Percentiles rank a stretch among this genome's conserved stretches.
phyloP scores from a whole-genome alignment of 1,140 invertebrate genomes.

The Drosophila orosa region DNA sequence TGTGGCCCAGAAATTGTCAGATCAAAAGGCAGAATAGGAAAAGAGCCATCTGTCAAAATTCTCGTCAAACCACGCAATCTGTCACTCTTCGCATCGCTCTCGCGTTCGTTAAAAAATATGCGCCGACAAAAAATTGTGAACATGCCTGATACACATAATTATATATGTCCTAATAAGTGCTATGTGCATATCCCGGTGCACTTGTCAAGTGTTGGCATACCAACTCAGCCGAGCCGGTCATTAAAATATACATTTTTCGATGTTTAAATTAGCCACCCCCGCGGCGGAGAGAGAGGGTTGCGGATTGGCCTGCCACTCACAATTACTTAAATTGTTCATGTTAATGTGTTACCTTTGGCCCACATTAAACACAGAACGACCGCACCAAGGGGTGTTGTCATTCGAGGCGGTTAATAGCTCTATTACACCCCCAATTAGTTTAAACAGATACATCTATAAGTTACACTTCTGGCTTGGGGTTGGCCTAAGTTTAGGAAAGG shows the following conservation, averaged over 20 bases:
- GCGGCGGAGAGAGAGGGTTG: constrained; percentile 49
- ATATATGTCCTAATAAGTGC: constrained; percentile 61
- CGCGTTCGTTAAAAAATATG: constrained; percentile 43
- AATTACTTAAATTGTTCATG: constrained; percentile 58
- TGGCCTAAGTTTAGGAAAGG: neutral
- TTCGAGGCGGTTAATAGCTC: constrained; percentile 57
- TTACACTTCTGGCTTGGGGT: neutral
- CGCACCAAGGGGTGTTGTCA: constrained; percentile 47
- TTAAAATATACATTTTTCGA: constrained; percentile 71
- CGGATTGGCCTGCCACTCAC: constrained; percentile 30
- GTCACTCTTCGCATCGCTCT: constrained; percentile 47
- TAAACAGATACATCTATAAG: constrained; percentile 25
- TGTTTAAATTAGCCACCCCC: constrained; percentile 50
- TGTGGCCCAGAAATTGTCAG: constrained; percentile 72
- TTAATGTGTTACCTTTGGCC: constrained; percentile 74
- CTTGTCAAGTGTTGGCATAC: constrained; percentile 79
- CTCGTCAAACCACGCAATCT: constrained; percentile 72
- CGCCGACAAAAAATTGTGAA: constrained; percentile 52
- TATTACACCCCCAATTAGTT: constrained; percentile 79
- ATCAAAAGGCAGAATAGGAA: constrained; percentile 78
- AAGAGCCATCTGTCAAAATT: constrained; percentile 83
- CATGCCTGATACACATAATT: constrained; percentile 56
- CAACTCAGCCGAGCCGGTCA: constrained; percentile 55
- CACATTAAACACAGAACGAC: constrained; percentile 50
- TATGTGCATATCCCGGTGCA: constrained; percentile 60